phyloP scores from a whole-genome alignment of 2,113 vertebrate genomes.

The Podarcis muralis region DNA sequence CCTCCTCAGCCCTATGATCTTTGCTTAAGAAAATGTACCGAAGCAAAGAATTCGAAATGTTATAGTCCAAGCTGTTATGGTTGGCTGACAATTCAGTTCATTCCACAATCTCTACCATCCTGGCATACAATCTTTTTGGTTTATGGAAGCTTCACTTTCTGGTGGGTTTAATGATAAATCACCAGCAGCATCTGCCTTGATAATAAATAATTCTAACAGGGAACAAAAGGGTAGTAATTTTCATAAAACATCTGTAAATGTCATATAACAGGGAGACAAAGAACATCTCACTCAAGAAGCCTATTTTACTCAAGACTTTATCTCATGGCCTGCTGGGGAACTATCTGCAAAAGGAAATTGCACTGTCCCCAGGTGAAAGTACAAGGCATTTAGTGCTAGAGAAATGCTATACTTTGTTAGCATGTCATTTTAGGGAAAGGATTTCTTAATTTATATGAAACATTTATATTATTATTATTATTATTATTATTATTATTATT shows the following conservation, averaged over 20 bases:
- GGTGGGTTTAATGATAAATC: constrained; percentile 39
- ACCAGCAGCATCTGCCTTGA: constrained; percentile 22
- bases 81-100: constrained; percentile 48
- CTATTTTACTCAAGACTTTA: background rate
- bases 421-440: background rate
- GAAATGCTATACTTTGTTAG: background rate
- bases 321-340: background rate
- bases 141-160: constrained; percentile 41
- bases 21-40: constrained; percentile 48
- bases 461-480: no score
- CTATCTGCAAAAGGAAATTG: background rate
- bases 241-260: constrained; percentile 8
- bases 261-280: background rate
- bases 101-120: background rate
- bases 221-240: constrained; percentile 1
- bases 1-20: constrained; percentile 37
- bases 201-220: constrained; percentile 18
- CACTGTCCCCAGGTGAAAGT: background rate
- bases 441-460: background rate
- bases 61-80: constrained; percentile 39
- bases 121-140: background rate
- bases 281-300: background rate
- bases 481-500: no score
- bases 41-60: constrained; percentile 28
- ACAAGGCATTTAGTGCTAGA: no score